Conservation (phyloP, 2,113 vertebrate species). For the Aepyceros melampus region DNA sequence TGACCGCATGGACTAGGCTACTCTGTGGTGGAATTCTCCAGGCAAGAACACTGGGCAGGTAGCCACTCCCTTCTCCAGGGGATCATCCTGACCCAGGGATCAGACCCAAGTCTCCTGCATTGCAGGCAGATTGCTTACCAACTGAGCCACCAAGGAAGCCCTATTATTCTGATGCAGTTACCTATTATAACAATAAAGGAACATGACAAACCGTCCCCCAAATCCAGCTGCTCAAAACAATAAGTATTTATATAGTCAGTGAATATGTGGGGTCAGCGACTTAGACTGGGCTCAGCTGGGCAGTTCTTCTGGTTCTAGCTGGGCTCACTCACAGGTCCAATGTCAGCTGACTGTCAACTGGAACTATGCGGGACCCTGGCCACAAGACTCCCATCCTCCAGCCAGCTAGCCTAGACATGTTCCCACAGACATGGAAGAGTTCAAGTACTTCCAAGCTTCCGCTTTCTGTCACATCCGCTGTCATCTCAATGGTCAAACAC, state of each 20-base stretch:
- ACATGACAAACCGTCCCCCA: no score
- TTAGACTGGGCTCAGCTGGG: neutral
- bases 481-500: neutral
- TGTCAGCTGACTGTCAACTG: neutral
- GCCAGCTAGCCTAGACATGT: no score
- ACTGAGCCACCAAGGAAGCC: neutral
- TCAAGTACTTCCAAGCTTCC: neutral
- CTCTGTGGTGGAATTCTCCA: neutral
- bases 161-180: neutral
- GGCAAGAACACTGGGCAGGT: neutral
- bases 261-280: fast-evolving
- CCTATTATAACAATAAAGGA: fast-evolving
- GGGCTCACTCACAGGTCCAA: neutral
- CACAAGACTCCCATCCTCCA: neutral
- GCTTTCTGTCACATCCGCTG: fast-evolving
- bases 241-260: neutral
- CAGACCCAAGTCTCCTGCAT: neutral
- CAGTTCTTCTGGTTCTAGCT: neutral
- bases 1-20: fast-evolving
- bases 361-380: fast-evolving
- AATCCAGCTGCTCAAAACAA: neutral
- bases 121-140: neutral
- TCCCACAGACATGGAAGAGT: neutral
- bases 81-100: neutral
- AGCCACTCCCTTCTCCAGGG: neutral